Conservation (phyloP, 2,888 invertebrate species). For the Brenthis hecate region DNA sequence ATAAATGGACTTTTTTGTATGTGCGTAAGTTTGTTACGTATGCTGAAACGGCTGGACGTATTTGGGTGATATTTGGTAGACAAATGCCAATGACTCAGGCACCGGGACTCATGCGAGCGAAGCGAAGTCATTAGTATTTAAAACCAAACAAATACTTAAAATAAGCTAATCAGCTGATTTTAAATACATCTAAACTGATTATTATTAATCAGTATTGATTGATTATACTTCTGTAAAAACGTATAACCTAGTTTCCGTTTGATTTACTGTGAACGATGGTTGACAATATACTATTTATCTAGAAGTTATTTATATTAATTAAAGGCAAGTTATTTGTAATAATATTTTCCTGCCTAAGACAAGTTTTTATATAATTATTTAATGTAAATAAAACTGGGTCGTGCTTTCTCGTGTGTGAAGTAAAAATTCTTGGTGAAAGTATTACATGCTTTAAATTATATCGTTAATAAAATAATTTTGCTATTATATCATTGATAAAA, state of each 20-base stretch:
- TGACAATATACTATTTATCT: not conserved
- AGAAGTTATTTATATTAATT: conserved; percentile 7
- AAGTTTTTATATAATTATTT: not conserved
- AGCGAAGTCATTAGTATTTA: too few relatives aligned
- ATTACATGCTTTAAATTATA: not conserved
- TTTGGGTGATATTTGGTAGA: too few relatives aligned
- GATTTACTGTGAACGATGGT: not conserved
- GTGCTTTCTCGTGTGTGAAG: conserved; percentile 3
- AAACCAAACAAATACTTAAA: too few relatives aligned
- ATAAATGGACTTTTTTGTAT: too few relatives aligned
- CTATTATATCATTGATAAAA: too few relatives aligned
- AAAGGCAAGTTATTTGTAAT: not conserved
- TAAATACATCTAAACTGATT: not conserved
- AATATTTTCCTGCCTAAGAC: not conserved
- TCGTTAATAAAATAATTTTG: not conserved
- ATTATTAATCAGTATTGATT: conserved; percentile 14
- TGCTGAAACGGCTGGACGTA: too few relatives aligned
- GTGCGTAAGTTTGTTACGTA: too few relatives aligned
- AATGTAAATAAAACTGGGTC: conserved; percentile 1
- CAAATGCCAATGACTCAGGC: too few relatives aligned
- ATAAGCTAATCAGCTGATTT: too few relatives aligned
- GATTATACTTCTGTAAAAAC: conserved; percentile 8
- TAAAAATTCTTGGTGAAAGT: conserved; percentile 18
- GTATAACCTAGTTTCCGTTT: conserved; percentile 17
- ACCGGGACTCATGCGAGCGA: too few relatives aligned